Conservation (phyloP, 2,888 invertebrate genomes). For the Drosophila robusta region DNA sequence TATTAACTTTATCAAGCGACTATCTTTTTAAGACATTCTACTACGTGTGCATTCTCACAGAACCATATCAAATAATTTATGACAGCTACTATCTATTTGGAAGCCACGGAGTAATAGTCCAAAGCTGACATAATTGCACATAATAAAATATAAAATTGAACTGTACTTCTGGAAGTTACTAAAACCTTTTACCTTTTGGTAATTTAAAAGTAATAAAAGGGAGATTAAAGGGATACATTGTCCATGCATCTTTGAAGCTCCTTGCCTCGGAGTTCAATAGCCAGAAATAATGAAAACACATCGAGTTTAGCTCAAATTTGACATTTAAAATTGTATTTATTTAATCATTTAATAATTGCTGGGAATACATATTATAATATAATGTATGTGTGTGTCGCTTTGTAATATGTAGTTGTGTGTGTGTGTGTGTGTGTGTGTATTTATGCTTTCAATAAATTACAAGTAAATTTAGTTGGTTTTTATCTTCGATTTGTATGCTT, state of each 20-base stretch:
- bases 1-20: conserved; percentile 3
- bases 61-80: not conserved
- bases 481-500: conserved; percentile 52
- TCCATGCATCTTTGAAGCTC: too few species aligned
- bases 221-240: too few species aligned
- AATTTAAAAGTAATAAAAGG: too few species aligned
- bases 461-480: conserved; percentile 65
- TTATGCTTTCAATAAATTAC: conserved; percentile 77
- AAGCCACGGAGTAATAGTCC: too few species aligned
- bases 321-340: conserved; percentile 83
- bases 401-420: conserved; percentile 44
- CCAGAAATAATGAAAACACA: conserved; percentile 8
- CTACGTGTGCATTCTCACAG: conserved; percentile 22
- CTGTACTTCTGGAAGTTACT: not conserved
- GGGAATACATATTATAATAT: conserved; percentile 74
- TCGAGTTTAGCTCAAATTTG: conserved; percentile 55
- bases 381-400: conserved; percentile 35
- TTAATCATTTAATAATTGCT: conserved; percentile 81
- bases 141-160: not conserved
- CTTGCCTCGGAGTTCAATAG: not conserved
- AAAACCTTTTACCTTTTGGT: too few species aligned
- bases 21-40: conserved; percentile 14
- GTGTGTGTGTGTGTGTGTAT: conserved; percentile 45
- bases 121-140: not conserved
- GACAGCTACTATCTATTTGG: not conserved